phyloP scores from a whole-genome alignment of 2,113 vertebrate genomes.

The Ornithorhynchus anatinus region DNA sequence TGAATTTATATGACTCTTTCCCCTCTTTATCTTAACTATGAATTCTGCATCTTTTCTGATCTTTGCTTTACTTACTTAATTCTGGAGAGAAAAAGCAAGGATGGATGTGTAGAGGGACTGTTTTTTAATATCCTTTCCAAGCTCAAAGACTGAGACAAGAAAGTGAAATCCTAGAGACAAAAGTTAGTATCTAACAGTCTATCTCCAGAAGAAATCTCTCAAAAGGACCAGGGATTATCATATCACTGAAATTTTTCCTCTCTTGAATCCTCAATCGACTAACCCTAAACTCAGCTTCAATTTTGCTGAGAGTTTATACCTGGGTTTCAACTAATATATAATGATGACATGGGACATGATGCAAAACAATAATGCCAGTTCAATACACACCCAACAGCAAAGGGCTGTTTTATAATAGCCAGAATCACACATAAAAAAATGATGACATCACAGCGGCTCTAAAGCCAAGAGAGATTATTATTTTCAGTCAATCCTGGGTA shows the following conservation, averaged over 20 bases:
- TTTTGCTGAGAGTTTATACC: too few species aligned
- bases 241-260: background rate
- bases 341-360: too few species aligned
- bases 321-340: too few species aligned
- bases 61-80: too few species aligned
- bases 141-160: too few species aligned
- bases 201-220: conserved; percentile 1
- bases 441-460: background rate
- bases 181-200: background rate
- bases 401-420: too few species aligned
- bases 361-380: too few species aligned
- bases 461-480: background rate
- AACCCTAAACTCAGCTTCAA: too few species aligned
- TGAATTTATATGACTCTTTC: too few species aligned
- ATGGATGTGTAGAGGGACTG: background rate
- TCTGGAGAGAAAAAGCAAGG: background rate
- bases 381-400: background rate
- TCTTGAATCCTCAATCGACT: too few species aligned
- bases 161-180: conserved; percentile 17
- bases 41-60: background rate
- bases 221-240: background rate
- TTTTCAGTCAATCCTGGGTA: background rate
- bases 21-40: conserved; percentile 9
- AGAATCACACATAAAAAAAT: background rate
- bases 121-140: conserved; percentile 15